A percentile compares a stretch with the other conserved stretches of the same genome.
Evolutionary conservation across 1,140 invertebrate genomes (phyloP).

Genomic region (Camponotus vicinus): DNA sequence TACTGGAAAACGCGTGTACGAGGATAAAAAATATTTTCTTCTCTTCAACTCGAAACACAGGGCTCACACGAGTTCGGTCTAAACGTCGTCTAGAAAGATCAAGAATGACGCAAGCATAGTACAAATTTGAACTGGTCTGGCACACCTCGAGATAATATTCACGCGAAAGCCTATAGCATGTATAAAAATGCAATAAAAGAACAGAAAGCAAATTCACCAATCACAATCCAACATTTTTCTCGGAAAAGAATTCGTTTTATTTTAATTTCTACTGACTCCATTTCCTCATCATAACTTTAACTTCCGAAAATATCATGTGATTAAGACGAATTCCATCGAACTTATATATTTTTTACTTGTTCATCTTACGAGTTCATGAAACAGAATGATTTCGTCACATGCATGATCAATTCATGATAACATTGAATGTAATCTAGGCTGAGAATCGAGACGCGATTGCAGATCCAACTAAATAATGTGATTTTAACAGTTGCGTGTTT

Average conservation of each 20-base stretch:
- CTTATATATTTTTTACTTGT: background rate
- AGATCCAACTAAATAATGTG: background rate
- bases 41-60: background rate
- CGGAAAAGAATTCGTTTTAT: background rate
- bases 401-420: constrained; percentile 20
- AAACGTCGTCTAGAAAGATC: constrained; percentile 21
- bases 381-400: constrained; percentile 4
- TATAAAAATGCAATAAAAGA: background rate
- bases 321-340: background rate
- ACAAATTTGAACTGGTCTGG: constrained; percentile 30
- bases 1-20: background rate
- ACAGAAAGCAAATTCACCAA: background rate
- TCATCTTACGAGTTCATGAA: background rate
- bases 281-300: background rate
- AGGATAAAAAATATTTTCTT: background rate
- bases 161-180: background rate
- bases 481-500: background rate
- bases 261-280: background rate
- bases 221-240: background rate
- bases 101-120: constrained; percentile 54
- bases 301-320: background rate
- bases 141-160: constrained; percentile 22
- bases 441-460: background rate
- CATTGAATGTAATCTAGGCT: background rate
- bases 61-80: background rate